These are phyloP conservation scores for Sycophaga agraensis DNA, from an alignment of 1,140 invertebrate species.

Conservation along the genomic window DNA sequence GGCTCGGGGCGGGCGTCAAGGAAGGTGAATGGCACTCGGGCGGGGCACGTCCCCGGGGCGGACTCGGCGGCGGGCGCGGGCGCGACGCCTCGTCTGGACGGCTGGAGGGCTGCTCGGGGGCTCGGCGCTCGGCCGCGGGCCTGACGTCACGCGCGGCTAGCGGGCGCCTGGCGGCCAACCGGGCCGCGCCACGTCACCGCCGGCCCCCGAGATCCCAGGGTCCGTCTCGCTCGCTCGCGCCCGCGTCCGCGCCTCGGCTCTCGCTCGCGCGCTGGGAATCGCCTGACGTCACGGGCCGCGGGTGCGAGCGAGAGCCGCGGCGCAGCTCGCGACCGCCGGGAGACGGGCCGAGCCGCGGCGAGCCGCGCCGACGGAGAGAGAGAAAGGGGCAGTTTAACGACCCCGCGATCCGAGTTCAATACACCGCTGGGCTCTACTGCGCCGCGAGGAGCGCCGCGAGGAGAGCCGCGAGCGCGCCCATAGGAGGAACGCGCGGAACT, in stretches of 20 bases:
- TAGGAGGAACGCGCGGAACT: no score
- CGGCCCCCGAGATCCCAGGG: conserved; percentile 33
- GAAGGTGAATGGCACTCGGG: no score
- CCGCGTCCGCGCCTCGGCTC: conserved; percentile 40
- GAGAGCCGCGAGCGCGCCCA: no score
- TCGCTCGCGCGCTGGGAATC: no score
- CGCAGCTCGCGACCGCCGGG: conserved; percentile 28
- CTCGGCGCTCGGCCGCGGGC: no score
- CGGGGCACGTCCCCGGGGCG: no score
- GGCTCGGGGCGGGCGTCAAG: no score
- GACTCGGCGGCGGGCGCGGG: no score
- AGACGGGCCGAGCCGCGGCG: background rate
- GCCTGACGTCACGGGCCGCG: no score
- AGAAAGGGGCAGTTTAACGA: conserved; percentile 46
- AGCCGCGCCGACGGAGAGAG: conserved; percentile 14
- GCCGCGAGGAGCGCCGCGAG: background rate
- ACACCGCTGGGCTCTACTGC: conserved; percentile 37
- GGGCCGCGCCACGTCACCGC: conserved; percentile 44
- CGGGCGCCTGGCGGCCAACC: conserved; percentile 37
- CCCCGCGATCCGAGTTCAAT: conserved; percentile 53
- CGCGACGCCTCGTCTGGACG: no score
- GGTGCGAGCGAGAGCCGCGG: conserved; percentile 19
- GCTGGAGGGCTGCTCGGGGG: no score
- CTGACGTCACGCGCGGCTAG: conserved; percentile 42
- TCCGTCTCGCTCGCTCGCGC: background rate